Evolutionary conservation across 37 sponge, comb jelly and placozoan species (phyloP), one percentile per base, ranked within the genome.

Genomic region (Spongilla lacustris): DNA sequence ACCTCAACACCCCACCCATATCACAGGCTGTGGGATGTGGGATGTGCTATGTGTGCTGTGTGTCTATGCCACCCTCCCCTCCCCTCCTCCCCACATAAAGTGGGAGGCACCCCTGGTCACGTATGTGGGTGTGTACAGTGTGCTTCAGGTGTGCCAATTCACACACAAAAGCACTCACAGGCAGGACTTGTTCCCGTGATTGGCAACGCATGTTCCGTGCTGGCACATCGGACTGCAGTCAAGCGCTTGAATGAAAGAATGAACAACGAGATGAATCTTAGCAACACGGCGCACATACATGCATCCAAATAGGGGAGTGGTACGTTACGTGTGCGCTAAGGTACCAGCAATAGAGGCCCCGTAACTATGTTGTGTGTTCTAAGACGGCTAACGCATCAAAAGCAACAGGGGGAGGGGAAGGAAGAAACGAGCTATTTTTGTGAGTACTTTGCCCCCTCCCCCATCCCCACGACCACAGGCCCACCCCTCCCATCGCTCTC

Each of bases 111-210:
- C n/a, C n/a, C n/a, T n/a, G n/a, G n/a, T n/a, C n/a, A n/a, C n/a
- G n/a, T n/a, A n/a, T n/a, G n/a, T n/a, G n/a, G n/a, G n/a, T n/a
- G n/a, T n/a, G n/a, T n/a, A n/a, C n/a, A n/a, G n/a, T n/a, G n/a
- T n/a, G n/a, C n/a, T n/a, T n/a, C n/a, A 73, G 19, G 29, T 73
- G 29, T 25, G 32, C 29, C 73, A 29, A 29, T 73, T 25, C 32
- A 4, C 70, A 74, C 30, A 74, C 29, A n/a, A 28, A 35, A 28
- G 74, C 27, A 33, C 86, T 71, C 68, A 89, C 76, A 14, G 50
- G 89, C 89, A 89, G 26, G 24, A 50, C 46, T 73, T 71, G 25
- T 0, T 26, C 5, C 79, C 77, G 26, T 73, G 79, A 72, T 84
- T 67, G 36, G 79, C 78, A 9, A 21, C 31, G 73, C 89, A 89